Base-by-base conservation (phyloP, 2,797 vertebrate species). In the Notamacropus eugenii region DNA sequence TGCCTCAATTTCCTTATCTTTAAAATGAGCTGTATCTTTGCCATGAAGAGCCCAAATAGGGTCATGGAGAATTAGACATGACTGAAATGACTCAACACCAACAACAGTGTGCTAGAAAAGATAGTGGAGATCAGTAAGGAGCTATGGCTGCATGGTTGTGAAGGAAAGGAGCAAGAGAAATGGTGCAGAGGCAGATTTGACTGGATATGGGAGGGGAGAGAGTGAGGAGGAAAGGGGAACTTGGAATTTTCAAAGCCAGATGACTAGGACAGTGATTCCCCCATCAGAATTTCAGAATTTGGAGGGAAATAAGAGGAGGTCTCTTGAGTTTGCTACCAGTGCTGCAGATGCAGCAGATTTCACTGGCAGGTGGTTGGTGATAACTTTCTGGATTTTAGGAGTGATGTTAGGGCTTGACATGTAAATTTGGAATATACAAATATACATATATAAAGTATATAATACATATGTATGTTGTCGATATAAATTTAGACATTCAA, bases 381-480 rank as follows among this genome's bases (percentile, higher is more conserved):
- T 74, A 22, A 5, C 10, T 40, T 6, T 74, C 67, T 40, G n/a
- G n/a, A 74, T 74, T 74, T 74, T 40, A 40, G n/a, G 62, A 40
- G 67, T 22, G n/a, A 74, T 14, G 40, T 40, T 74, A 74, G 14
- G 6, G 67, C n/a, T 74, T 74, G 19, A 74, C n/a, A 74, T 74
- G 40, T 40, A 40, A 74, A 74, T 74, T 74, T 74, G 62, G 62
- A n/a, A 74, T 74, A 74, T 74, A 40, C 22, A 40, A 67, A 96
- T 93, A 62, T 10, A 91, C 90, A 58, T 82, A 95, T 52, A 52
- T 52, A 55, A 24, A 56, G 82, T 91, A 95, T 31, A 96, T 8
- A 93, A n/a, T 92, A 0, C 19, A 4, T 93, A 67, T 58, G 12
- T 94, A 92, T 93, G 93, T 94, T 52, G 50, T 94, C 91, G 5